Percentiles rank a stretch among this genome's conserved stretches.
phyloP scores from a whole-genome alignment of 2,888 invertebrate species.

The Drosophila helvetica region DNA sequence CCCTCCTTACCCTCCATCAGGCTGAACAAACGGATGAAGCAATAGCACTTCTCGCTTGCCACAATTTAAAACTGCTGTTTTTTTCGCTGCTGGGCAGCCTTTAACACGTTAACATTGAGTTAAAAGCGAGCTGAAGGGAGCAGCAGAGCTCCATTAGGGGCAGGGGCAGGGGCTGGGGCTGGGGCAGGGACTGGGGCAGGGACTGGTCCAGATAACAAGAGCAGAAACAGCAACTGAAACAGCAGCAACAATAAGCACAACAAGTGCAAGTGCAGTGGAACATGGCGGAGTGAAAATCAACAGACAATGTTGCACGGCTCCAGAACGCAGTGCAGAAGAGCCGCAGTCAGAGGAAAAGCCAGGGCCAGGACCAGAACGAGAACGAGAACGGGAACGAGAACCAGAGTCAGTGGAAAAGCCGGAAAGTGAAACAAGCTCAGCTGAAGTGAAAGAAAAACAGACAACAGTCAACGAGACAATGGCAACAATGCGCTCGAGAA shows the following conservation, averaged over 20 bases:
- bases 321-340: constrained; percentile 3
- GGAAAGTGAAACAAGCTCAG: constrained; percentile 75
- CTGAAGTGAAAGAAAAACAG: constrained; percentile 72
- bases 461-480: constrained; percentile 64
- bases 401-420: constrained; percentile 49
- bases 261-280: constrained; percentile 57
- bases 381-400: constrained; percentile 6
- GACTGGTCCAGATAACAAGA: not conserved
- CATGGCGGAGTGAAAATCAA: constrained; percentile 67
- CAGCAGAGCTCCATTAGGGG: not conserved
- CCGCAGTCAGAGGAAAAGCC: not conserved
- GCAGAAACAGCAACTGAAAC: constrained; percentile 43
- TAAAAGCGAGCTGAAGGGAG: constrained; percentile 56
- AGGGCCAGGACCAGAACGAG: constrained; percentile 20
- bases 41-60: constrained; percentile 58
- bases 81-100: constrained; percentile 64
- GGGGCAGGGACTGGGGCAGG: not conserved
- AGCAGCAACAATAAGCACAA: constrained; percentile 33
- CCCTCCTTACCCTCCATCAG: constrained; percentile 15
- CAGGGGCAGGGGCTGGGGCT: not conserved
- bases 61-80: constrained; percentile 58
- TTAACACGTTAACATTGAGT: constrained; percentile 78
- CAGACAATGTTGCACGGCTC: constrained; percentile 70
- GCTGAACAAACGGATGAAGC: constrained; percentile 22
- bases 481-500: constrained; percentile 71